phyloP scores from a whole-genome alignment of 1,140 invertebrate species.

The Archegozetes longisetosus region DNA sequence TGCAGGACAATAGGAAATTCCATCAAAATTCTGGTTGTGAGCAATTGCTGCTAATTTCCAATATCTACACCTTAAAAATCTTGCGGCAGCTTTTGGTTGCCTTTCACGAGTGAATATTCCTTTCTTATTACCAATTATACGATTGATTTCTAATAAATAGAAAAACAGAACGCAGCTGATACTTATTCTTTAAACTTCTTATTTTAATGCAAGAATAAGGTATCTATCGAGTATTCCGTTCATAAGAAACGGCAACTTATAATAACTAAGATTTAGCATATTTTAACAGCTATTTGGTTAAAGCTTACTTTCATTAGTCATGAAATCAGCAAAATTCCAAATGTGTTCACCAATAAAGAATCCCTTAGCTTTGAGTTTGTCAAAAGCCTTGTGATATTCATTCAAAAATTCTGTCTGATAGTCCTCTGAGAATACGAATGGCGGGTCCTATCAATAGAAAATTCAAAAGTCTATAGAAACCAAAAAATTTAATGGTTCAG shows the following conservation, averaged over 20 bases:
- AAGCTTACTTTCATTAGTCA: conserved; percentile 40
- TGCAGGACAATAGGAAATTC: too few species aligned
- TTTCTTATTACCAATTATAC: conserved; percentile 66
- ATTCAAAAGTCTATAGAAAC: too few species aligned
- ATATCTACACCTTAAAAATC: conserved; percentile 58
- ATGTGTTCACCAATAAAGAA: conserved; percentile 91
- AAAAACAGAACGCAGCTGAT: too few species aligned
- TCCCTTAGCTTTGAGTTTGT: conserved; percentile 48
- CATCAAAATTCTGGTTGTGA: too few species aligned
- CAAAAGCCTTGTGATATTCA: conserved; percentile 78
- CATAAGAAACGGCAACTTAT: too few species aligned
- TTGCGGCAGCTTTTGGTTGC: conserved; percentile 68
- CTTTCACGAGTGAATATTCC: conserved; percentile 71
- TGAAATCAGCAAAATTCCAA: conserved; percentile 81
- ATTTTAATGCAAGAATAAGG: too few species aligned
- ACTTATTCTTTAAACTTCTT: too few species aligned
- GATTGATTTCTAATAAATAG: conserved; percentile 33
- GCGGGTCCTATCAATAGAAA: too few species aligned
- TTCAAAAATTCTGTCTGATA: conserved; percentile 70
- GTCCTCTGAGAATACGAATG: conserved; percentile 80
- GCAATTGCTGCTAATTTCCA: too few species aligned
- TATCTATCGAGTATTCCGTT: too few species aligned
- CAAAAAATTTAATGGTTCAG: too few species aligned
- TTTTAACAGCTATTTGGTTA: neutral
- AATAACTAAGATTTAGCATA: too few species aligned